Evolutionary conservation across 1,140 invertebrate species (phyloP).

Genomic region (Oscheius sp.): DNA sequence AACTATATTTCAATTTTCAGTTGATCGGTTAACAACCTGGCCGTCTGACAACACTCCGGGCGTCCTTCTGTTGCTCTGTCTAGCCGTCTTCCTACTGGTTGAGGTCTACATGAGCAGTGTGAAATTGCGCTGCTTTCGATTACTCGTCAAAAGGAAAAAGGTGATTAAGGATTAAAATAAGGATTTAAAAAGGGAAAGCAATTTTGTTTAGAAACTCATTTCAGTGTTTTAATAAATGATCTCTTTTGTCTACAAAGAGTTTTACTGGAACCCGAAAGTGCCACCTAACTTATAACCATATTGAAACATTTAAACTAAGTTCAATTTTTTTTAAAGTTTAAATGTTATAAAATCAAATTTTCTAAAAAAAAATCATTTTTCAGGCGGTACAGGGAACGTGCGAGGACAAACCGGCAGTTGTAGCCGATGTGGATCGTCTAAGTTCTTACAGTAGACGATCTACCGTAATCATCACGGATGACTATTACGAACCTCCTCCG

Average conservation of each 20-base stretch:
- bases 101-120: background rate
- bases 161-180: no score
- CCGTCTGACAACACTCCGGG: background rate
- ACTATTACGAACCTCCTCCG: background rate
- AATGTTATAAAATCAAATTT: no score
- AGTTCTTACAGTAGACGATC: background rate
- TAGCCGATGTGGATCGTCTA: background rate
- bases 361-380: background rate
- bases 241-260: no score
- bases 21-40: background rate
- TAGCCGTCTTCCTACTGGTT: background rate
- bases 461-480: background rate
- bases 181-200: no score
- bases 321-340: no score
- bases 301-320: no score
- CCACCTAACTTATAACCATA: no score
- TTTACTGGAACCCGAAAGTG: no score
- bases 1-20: background rate
- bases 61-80: background rate
- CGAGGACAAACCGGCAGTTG: background rate
- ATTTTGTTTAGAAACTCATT: no score
- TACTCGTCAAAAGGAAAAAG: slow-evolving; percentile 1
- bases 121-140: background rate
- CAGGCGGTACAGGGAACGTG: slow-evolving; percentile 4
- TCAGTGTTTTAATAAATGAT: background rate